phyloP scores from a whole-genome alignment of 2,797 vertebrate species.

The Octomys mimax region DNA sequence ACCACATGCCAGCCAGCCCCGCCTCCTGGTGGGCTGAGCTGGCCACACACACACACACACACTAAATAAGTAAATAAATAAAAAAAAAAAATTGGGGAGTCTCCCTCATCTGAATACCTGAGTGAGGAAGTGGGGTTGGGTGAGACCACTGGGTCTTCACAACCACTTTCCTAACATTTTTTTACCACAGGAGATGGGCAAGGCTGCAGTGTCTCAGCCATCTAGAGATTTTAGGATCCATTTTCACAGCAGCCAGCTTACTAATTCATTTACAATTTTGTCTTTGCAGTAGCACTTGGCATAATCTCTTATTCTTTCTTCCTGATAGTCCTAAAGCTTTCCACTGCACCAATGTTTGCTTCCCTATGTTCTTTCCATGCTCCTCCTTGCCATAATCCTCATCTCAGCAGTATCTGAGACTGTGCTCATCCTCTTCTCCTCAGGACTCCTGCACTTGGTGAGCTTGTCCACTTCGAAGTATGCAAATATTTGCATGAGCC shows the following conservation, averaged over 20 bases:
- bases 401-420: not conserved
- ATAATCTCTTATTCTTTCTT: not conserved
- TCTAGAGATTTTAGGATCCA: not conserved
- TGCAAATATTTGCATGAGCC: not conserved
- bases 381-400: not conserved
- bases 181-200: not conserved
- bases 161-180: not conserved
- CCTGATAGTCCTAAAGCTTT: not conserved
- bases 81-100: too few species aligned
- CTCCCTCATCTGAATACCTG: not conserved
- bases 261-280: not conserved
- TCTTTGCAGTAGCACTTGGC: not conserved
- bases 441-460: not conserved
- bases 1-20: too few species aligned
- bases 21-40: too few species aligned
- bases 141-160: not conserved
- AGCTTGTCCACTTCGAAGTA: not conserved
- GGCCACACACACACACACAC: too few species aligned
- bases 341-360: not conserved
- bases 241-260: not conserved
- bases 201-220: not conserved
- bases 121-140: not conserved
- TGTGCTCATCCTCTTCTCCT: slow-evolving; percentile 1
- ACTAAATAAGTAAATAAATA: too few species aligned
- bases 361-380: not conserved